Base-by-base conservation (phyloP, 1,140 invertebrate genomes). In the Capitella teleta region DNA sequence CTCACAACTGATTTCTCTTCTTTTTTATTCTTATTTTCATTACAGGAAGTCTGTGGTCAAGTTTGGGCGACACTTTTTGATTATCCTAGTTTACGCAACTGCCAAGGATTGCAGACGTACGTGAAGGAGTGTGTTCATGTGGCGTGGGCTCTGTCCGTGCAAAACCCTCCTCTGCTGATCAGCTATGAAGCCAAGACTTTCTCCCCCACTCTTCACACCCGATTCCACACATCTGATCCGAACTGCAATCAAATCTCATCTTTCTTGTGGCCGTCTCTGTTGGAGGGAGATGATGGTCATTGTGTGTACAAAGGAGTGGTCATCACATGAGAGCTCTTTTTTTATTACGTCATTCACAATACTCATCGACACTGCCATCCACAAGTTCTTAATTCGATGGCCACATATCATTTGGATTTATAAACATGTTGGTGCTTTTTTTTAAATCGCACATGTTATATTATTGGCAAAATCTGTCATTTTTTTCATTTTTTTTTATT, bases 221-320 rank as follows among this genome's bases (percentile, higher is more conserved):
- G 82, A 16, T 82, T 81, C 61, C 80, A 82, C 53, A 70, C 76
- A 0, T 82, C 82, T 0, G 74, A 82, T 58, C 66, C 72, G 2
- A 72, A 76, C 4, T 76, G 73, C 2, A 72, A 74, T 38, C 68
- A 66, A 43, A 80, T 86, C 47, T 75, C 77, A 51, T 78, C 77
- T 14, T 82, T 82, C 52, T 58, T 85, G n/a, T 85, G 83, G 83
- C 83, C 83, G 2, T 77, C 80, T 3, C 67, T 85, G 4, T 61
- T 81, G 10, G 79, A 83, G 64, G 77, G 76, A 14, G 68, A 73
- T 19, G 74, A 75, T 45, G 80, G 81, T 16, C 66, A 73, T n/a
- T 83, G 80, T 67, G 76, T 85, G 24, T 78, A 82, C 57, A 81
- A 82, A 68, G 83, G 79, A 0, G 77, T 85, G 47, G 82, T 86